Base-by-base conservation (phyloP, 2,113 vertebrate species). In the Tinamus guttatus region DNA sequence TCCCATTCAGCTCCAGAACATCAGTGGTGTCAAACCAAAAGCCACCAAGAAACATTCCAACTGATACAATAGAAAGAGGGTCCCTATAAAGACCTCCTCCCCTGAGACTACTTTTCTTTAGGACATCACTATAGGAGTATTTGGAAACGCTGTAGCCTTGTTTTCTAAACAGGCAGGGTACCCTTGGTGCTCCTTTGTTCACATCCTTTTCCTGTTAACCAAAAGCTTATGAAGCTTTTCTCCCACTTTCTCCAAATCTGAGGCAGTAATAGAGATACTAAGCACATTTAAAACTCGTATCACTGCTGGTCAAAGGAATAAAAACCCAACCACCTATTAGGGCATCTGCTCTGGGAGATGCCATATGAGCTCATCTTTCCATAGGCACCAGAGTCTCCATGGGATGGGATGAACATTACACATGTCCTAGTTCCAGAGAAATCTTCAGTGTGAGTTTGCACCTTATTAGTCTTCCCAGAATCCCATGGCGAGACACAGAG, bases 341-440 rank as follows among this genome's bases (percentile, higher is more conserved):
- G 86, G 45, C 28, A 0, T 75, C 51, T 94, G 69, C 60, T 78
- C 73, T 96, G 96, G 77, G 91, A 92, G 88, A 60, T 81, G 89
- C 69, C 90, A 58, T 56, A 90, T 64, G 86, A 96, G 49, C 73
- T 96, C 90, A 93, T 96, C 73, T 75, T 90, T 86, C 81, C 56
- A 90, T 5, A 83, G 82, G 64, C 90, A 90, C 76, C 77, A 75
- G 81, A 95, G 89, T 88, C 92, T 94, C 41, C 0, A 0, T 0
- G 18, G 76, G 80, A 95, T 75, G 81, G 79, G 77, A 93, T 70
- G 67, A 90, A 90, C 81, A n/a, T 91, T 94, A 43, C 45, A 45
- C 38, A 60, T 36, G 76, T 60, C 93, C 92, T 90, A 89, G 88
- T 95, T 97, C 94, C 92, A 88, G 73, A 24, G 34, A 94, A 94